Evolutionary conservation across 1,140 invertebrate species (phyloP).

Genomic region (Diorhabda sublineata): DNA sequence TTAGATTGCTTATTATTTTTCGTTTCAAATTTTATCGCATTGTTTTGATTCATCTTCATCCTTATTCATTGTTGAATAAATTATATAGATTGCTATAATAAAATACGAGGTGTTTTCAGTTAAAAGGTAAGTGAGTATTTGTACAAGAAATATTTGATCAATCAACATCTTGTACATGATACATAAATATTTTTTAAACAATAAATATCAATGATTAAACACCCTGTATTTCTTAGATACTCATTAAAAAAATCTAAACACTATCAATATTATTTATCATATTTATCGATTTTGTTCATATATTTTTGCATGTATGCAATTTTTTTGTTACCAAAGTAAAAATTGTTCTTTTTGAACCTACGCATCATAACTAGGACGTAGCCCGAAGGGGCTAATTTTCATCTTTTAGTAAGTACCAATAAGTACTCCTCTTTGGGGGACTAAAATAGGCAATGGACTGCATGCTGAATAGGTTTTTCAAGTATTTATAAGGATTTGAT

Average conservation of each 20-base stretch:
- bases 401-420: conserved; percentile 54
- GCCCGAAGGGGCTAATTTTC: conserved; percentile 55
- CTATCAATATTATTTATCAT: neutral
- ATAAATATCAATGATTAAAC: neutral
- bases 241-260: neutral
- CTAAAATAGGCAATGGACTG: conserved; percentile 17
- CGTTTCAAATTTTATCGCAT: neutral
- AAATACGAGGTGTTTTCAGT: too few relatives aligned
- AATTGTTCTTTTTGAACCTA: conserved; percentile 63
- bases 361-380: conserved; percentile 61
- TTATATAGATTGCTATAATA: too few relatives aligned
- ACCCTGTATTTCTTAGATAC: neutral
- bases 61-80: too few relatives aligned
- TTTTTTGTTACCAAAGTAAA: conserved; percentile 42
- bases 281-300: conserved; percentile 1
- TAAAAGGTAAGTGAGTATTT: too few relatives aligned
- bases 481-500: too few relatives aligned
- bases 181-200: too few relatives aligned
- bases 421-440: neutral
- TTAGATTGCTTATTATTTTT: conserved; percentile 18
- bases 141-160: too few relatives aligned
- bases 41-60: neutral
- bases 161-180: too few relatives aligned
- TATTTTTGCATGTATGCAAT: conserved; percentile 28
- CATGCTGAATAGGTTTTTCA: conserved; percentile 24